Percentiles rank a stretch among this genome's conserved stretches.
These are phyloP conservation scores for Labia minor DNA, from an alignment of 2,888 invertebrate genomes.

Conservation along the genomic window DNA sequence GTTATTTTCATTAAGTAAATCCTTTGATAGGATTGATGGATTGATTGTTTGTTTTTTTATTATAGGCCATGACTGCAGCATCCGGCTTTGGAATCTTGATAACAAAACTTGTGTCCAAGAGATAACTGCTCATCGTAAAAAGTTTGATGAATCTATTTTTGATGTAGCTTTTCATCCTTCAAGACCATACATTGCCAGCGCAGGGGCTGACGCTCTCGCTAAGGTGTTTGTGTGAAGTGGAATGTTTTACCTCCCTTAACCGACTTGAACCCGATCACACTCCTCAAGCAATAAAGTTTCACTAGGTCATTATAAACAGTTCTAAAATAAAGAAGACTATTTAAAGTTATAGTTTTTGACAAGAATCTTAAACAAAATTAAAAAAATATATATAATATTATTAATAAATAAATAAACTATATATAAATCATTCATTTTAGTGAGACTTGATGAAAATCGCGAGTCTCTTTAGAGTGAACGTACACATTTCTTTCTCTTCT, in stretches of 20 bases:
- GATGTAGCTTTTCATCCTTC: constrained; percentile 99
- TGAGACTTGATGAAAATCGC: not conserved
- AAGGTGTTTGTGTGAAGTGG: constrained; percentile 83
- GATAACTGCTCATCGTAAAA: constrained; percentile 98
- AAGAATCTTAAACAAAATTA: not conserved
- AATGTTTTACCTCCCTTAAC: not conserved
- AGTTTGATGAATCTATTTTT: constrained; percentile 97
- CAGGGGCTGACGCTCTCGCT: constrained; percentile 96
- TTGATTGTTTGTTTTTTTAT: no score
- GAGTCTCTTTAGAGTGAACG: not conserved
- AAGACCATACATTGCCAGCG: constrained; percentile 96
- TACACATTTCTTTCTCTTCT: not conserved
- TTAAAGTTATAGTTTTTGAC: constrained; percentile 16
- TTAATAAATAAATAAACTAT: not conserved
- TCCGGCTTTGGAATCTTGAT: constrained; percentile 97
- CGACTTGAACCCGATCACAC: not conserved
- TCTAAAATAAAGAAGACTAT: not conserved
- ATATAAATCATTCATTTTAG: not conserved
- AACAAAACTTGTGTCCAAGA: constrained; percentile 99
- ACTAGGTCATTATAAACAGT: constrained; percentile 1
- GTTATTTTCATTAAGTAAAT: no score
- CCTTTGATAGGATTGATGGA: no score
- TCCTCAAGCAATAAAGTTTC: constrained; percentile 13
- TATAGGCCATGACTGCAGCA: constrained; percentile 88
- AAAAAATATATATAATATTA: no score